Base-by-base conservation (phyloP, 2,113 vertebrate genomes). In the Probosciger aterrimus region DNA sequence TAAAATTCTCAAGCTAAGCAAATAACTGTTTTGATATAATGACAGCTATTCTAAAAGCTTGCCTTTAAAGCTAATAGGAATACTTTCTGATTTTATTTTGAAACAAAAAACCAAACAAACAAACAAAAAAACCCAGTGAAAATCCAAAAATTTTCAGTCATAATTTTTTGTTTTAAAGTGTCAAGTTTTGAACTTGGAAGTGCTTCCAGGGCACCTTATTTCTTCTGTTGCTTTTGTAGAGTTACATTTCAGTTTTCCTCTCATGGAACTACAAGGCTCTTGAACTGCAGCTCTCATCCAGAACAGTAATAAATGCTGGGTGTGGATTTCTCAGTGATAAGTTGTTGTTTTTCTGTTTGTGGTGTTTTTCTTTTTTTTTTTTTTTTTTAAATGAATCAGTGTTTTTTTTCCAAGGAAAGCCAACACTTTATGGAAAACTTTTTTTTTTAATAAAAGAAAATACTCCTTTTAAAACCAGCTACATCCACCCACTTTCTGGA, bases 331-430 rank as follows among this genome's bases (percentile, higher is more conserved):
- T 30, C 35, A 47, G 18, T 43, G 52, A 57, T 75, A 75, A 57
- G 41, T 17, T n/a, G 19, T 22, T 33, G 19, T 20, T 19, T 57
- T 14, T 33, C 33, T 55, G 53, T 33, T 55, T 55, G 53, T 19
- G 27, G 8, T 5, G 7, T 31, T 55, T 31, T 18, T 55, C 7
- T 19, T 10, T 33, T 39, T 30, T 11, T 18, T 39, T 39, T 35
- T 53, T 77, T n/a, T 43, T 43, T 46, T 31, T 7, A 20, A 80
- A 81, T 19, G 33, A 93, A 52, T 94, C 57, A 75, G 47, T 7
- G 2, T 74, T 94, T 77, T 94, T 94, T 88, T 90, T 81, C 68
- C 62, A 90, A 80, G 63, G 91, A 85, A 89, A 76, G 44, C 18
- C 44, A 82, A 44, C 17, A 18, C 20, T 85, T 84, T 14, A 24